Evolutionary conservation across 2,888 invertebrate genomes (phyloP).

Genomic region (Drosophila fungiperda): DNA sequence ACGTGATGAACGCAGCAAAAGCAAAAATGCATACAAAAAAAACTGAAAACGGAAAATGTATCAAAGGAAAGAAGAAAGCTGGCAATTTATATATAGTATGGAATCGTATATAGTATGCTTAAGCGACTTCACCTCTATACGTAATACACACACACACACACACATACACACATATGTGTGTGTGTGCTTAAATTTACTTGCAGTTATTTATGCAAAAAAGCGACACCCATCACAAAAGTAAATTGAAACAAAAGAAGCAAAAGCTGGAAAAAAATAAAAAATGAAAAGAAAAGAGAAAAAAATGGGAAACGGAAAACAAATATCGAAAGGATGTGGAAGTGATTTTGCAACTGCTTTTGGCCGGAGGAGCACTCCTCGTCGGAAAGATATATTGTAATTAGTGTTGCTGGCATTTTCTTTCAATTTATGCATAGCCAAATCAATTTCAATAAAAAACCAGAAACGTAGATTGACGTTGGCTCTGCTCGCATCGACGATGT

Average conservation of each 20-base stretch:
- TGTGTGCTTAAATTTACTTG: conserved; percentile 73
- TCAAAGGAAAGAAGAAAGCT: conserved; percentile 41
- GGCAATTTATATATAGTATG: conserved; percentile 62
- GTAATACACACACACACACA: not conserved
- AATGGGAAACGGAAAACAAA: conserved; percentile 2
- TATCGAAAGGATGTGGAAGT: conserved; percentile 10
- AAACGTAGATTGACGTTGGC: conserved; percentile 36
- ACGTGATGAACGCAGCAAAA: conserved; percentile 71
- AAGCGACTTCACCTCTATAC: conserved; percentile 37
- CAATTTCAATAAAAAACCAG: conserved; percentile 75
- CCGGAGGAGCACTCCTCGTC: not conserved
- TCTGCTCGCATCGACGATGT: conserved; percentile 16
- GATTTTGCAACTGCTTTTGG: conserved; percentile 25
- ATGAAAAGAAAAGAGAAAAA: not conserved
- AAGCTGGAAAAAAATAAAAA: not conserved
- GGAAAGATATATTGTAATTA: conserved; percentile 79
- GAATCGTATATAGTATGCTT: conserved; percentile 43
- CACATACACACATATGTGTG: conserved; percentile 8
- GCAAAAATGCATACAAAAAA: conserved; percentile 28
- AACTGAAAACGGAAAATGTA: conserved; percentile 16
- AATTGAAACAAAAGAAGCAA: conserved; percentile 37
- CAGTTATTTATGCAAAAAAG: conserved; percentile 76
- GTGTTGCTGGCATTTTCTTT: conserved; percentile 54
- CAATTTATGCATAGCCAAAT: conserved; percentile 77
- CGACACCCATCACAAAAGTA: conserved; percentile 43